Base-by-base conservation (phyloP, 2,797 vertebrate species). In the Crenuchus spilurus region DNA sequence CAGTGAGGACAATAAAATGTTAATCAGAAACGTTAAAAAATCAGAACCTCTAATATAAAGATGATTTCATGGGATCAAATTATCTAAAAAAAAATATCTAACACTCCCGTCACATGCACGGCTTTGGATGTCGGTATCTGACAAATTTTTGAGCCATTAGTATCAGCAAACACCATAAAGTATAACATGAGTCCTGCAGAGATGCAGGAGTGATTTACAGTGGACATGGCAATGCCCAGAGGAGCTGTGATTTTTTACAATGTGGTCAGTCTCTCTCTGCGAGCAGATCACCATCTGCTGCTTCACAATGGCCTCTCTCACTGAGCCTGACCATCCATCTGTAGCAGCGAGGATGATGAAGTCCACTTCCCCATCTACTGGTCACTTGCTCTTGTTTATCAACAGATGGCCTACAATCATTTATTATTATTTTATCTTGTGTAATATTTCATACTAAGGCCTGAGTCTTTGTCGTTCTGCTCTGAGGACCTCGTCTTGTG, bases 281-380 rank as follows among this genome's bases (percentile, higher is more conserved):
- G 41, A 60, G 26, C 20, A 57, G 28, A 35, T 51, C 55, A 48
- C 54, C 48, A 64, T 72, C 69, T 64, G 63, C 48, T 72, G 63
- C 33, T 18, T 39, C 39, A 49, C 62, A 69, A 30, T 44, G 49
- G 52, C 14, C 20, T 41, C n/a, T 49, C 28, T 48, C 54, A 60
- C 69, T 57, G 22, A 33, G 24, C 44, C 39, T 76, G 5, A 30
- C 49, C 18, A 11, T 52, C 42, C 44, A 66, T 22, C 52, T 70
- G 28, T 57, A 72, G 1, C 1, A 31, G 37, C 35, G 39, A 10
- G 39, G 46, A 31, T 41, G 30, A 55, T 39, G 16, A 67, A 62
- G 22, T 62, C 22, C 30, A 57, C 49, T 68, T 48, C 51, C 49
- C 26, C 5, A n/a, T 62, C 37, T 49, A 44, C 64, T 48, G 58